These are phyloP conservation scores for Archilochus colubris DNA, from an alignment of 2,113 vertebrate genomes.

Conservation along the genomic window DNA sequence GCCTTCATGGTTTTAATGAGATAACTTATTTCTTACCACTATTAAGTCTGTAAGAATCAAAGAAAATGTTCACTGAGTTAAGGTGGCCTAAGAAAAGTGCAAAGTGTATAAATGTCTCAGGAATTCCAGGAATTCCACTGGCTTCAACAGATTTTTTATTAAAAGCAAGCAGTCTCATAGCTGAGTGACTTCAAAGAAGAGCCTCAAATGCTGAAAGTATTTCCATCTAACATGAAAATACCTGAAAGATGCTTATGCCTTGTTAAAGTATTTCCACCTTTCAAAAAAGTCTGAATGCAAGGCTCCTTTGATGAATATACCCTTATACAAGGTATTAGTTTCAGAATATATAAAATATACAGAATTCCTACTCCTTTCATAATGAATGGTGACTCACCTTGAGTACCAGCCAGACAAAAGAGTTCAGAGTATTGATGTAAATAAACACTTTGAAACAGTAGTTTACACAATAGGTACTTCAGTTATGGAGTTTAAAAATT, in stretches of 20 bases:
- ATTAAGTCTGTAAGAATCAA: not conserved
- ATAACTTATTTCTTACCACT: conserved; percentile 8
- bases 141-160: conserved; percentile 33
- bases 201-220: conserved; percentile 38
- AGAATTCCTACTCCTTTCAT: not conserved
- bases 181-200: conserved; percentile 46
- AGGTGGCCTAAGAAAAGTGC: conserved; percentile 23
- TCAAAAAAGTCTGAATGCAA: not conserved
- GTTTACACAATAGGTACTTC: not conserved
- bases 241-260: conserved; percentile 29
- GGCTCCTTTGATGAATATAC: not conserved
- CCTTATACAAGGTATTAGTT: not conserved
- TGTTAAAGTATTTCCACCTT: conserved; percentile 39
- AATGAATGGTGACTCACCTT: not conserved
- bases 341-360: not conserved
- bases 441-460: not conserved
- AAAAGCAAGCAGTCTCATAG: conserved; percentile 51
- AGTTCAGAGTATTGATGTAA: not conserved
- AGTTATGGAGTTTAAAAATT: not conserved
- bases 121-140: conserved; percentile 51
- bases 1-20: not conserved
- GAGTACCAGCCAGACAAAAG: not conserved
- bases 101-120: conserved; percentile 29
- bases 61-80: conserved; percentile 6
- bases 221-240: conserved; percentile 25